A percentile compares a stretch with the other conserved stretches of the same genome.
Evolutionary conservation across 2,888 invertebrate genomes (phyloP).

Genomic region (Eledona agricola): DNA sequence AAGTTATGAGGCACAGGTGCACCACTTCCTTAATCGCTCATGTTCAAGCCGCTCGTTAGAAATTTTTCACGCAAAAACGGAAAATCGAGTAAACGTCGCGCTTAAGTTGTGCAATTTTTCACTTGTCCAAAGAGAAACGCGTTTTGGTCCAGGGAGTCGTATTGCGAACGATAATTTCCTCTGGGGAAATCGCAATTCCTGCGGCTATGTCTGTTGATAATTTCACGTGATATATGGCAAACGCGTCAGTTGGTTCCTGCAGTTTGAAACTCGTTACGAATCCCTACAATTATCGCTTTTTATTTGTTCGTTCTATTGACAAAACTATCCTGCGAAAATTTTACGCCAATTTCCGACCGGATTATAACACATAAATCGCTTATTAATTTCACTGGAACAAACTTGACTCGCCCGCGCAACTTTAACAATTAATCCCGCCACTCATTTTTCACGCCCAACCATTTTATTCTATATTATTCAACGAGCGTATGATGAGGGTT

Average conservation of each 20-base stretch:
- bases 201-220: constrained; percentile 17
- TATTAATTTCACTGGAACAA: no score
- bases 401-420: no score
- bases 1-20: constrained; percentile 18
- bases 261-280: constrained; percentile 17
- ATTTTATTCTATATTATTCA: no score
- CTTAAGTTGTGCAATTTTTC: constrained; percentile 15
- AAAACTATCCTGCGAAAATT: no score
- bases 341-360: no score
- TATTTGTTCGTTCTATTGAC: no score
- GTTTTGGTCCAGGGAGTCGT: constrained; percentile 4
- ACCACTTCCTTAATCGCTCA: constrained; percentile 13
- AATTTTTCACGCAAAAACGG: constrained; percentile 5
- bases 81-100: constrained; percentile 4
- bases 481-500: no score
- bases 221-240: constrained; percentile 22
- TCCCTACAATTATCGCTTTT: constrained; percentile 17
- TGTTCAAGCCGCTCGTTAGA: constrained; percentile 12
- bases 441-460: no score
- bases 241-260: constrained; percentile 17
- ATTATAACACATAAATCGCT: no score
- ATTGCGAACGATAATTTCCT: constrained; percentile 24
- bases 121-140: constrained; percentile 7
- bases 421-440: no score
- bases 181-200: constrained; percentile 27